A percentile compares a stretch with the other conserved stretches of the same genome.
phyloP scores from a whole-genome alignment of 2,888 invertebrate species.

The Eupithecia exiguata region DNA sequence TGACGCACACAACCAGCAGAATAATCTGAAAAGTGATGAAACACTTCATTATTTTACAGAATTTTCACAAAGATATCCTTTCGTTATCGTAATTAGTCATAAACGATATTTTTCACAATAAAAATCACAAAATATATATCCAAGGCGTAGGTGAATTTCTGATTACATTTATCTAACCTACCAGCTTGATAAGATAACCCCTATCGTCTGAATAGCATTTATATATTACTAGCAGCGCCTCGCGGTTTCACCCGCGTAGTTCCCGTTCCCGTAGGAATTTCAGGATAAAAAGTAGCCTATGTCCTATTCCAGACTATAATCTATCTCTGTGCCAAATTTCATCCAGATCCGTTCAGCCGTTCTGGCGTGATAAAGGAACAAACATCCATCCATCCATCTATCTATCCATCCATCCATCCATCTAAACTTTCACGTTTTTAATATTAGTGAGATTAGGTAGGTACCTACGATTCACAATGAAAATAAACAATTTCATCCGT shows the following conservation, averaged over 20 bases:
- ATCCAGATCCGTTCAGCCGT: no score
- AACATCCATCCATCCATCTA: no score
- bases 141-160: neutral
- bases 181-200: conserved; percentile 2
- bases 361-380: no score
- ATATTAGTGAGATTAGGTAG: neutral
- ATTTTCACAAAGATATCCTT: neutral
- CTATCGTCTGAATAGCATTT: neutral
- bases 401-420: no score
- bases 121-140: conserved; percentile 1
- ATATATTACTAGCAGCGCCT: no score
- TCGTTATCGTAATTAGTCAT: neutral
- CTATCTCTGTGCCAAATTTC: no score
- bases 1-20: conserved; percentile 53
- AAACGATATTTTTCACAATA: neutral
- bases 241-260: no score
- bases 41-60: conserved; percentile 40
- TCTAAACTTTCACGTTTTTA: no score
- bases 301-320: no score
- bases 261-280: no score
- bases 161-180: neutral
- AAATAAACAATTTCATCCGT: neutral
- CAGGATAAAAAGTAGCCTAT: no score
- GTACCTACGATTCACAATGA: neutral
- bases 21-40: conserved; percentile 55